Evolutionary conservation across 2,888 invertebrate genomes (phyloP).

Genomic region (Leptinotarsa juncta): DNA sequence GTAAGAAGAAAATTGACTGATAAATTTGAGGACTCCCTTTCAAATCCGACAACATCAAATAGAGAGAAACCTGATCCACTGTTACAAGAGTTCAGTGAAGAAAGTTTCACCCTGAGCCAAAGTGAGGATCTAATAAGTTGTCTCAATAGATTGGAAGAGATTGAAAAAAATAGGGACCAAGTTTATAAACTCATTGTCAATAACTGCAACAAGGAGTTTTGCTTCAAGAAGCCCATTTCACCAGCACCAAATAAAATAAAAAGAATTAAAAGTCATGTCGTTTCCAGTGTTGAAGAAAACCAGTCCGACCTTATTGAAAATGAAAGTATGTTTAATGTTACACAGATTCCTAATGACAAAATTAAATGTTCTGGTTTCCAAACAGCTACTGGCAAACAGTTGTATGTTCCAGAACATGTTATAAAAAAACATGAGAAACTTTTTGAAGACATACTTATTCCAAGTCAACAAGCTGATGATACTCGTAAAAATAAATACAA

Average conservation of each 20-base stretch:
- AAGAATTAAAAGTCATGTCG: conserved; percentile 4
- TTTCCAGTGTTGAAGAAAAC: not conserved
- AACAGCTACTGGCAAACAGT: conserved; percentile 57
- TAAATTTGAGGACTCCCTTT: conserved; percentile 25
- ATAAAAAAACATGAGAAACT: conserved; percentile 59
- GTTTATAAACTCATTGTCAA: conserved; percentile 32
- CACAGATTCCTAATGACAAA: conserved; percentile 20
- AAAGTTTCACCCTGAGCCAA: conserved; percentile 33
- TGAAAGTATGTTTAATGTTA: conserved; percentile 11
- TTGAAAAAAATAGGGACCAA: conserved; percentile 42
- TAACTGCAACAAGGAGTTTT: conserved; percentile 35
- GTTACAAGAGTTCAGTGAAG: conserved; percentile 29
- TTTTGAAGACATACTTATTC: conserved; percentile 58
- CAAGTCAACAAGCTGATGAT: conserved; percentile 33
- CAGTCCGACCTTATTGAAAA: conserved; percentile 14
- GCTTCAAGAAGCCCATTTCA: conserved; percentile 50
- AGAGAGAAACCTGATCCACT: conserved; percentile 13
- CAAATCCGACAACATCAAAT: not conserved
- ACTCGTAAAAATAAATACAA: conserved; percentile 43
- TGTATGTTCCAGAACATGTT: conserved; percentile 53
- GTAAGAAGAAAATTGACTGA: conserved; percentile 38
- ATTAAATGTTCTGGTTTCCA: conserved; percentile 36
- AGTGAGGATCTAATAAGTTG: conserved; percentile 40
- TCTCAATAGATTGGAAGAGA: conserved; percentile 47
- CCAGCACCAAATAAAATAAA: conserved; percentile 35